Evolutionary conservation across 2,113 vertebrate genomes (phyloP).

Genomic region (Glaucomys volans): DNA sequence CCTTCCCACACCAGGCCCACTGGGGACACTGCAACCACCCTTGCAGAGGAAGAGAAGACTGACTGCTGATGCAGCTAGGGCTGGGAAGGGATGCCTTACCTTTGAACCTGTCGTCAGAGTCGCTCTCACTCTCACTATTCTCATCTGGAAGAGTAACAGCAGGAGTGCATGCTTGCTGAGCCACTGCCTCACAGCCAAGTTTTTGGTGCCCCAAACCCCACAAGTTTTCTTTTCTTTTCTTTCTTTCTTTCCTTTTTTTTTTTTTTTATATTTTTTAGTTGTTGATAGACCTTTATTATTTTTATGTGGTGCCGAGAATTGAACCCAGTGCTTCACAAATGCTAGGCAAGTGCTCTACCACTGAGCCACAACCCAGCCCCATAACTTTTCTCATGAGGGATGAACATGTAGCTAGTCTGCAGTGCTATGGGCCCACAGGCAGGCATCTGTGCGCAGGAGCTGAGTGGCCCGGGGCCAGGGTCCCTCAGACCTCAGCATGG

Average conservation of each 20-base stretch:
- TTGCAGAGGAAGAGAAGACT: background rate
- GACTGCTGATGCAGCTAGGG: background rate
- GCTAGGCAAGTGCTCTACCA: too few relatives aligned
- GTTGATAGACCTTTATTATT: too few relatives aligned
- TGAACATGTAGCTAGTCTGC: background rate
- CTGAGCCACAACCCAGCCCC: background rate
- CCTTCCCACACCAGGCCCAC: background rate
- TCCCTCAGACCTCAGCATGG: slow-evolving; percentile 7
- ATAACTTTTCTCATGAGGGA: background rate
- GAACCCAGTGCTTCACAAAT: too few relatives aligned
- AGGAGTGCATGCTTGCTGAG: slow-evolving; percentile 17
- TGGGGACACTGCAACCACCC: background rate
- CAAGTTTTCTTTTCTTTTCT: background rate
- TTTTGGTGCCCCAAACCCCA: background rate
- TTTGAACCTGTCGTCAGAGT: slow-evolving; percentile 99
- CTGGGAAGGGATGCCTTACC: slow-evolving; percentile 88
- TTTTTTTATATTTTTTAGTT: too few relatives aligned
- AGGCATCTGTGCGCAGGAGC: background rate
- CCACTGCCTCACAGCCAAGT: background rate
- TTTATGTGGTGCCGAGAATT: too few relatives aligned
- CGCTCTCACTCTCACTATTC: slow-evolving; percentile 99
- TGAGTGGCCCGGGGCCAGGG: background rate
- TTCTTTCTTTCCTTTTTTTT: too few relatives aligned
- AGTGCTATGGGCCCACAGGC: background rate
- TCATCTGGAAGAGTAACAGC: slow-evolving; percentile 93